Conservation (phyloP, 2,888 invertebrate genomes). For the Criorhina ranunculi region DNA sequence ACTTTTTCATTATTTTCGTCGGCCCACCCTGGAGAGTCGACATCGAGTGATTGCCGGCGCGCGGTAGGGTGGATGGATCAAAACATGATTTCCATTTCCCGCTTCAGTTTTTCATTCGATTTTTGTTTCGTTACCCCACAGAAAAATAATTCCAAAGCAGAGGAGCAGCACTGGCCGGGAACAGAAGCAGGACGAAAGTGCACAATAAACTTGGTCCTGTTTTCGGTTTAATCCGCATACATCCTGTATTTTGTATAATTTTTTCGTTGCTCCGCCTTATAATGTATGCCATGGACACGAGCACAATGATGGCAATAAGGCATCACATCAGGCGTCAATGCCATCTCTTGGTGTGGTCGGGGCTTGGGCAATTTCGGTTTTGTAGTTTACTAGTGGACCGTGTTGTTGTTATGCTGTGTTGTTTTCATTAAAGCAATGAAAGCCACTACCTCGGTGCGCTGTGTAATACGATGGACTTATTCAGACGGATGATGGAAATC, state of each 20-base stretch:
- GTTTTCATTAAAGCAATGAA: constrained; percentile 59
- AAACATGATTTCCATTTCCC: constrained; percentile 70
- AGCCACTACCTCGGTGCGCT: neutral
- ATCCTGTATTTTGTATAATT: constrained; percentile 40
- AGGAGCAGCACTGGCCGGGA: constrained; percentile 8
- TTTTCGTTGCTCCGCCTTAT: constrained; percentile 2
- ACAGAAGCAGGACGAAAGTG: constrained; percentile 41
- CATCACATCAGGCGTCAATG: constrained; percentile 57
- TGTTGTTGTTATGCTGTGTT: constrained; percentile 41
- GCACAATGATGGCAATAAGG: constrained; percentile 64
- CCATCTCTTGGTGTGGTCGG: constrained; percentile 11
- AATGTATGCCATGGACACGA: constrained; percentile 52
- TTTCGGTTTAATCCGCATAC: constrained; percentile 42
- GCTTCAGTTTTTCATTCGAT: constrained; percentile 47
- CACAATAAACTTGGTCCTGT: constrained; percentile 63
- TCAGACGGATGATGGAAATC: constrained; percentile 67
- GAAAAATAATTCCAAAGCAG: constrained; percentile 25
- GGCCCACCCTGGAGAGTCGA: neutral
- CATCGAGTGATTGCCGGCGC: constrained; percentile 3
- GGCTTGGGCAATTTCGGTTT: constrained; percentile 33
- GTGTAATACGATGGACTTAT: constrained; percentile 59
- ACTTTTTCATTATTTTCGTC: constrained; percentile 74
- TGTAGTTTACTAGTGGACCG: constrained; percentile 23
- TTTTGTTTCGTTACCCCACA: constrained; percentile 46
- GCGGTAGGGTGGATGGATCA: constrained; percentile 38